Percentiles rank a stretch among this genome's conserved stretches.
Evolutionary conservation across 2,797 vertebrate species (phyloP).

Genomic region (Hemitrygon akajei): DNA sequence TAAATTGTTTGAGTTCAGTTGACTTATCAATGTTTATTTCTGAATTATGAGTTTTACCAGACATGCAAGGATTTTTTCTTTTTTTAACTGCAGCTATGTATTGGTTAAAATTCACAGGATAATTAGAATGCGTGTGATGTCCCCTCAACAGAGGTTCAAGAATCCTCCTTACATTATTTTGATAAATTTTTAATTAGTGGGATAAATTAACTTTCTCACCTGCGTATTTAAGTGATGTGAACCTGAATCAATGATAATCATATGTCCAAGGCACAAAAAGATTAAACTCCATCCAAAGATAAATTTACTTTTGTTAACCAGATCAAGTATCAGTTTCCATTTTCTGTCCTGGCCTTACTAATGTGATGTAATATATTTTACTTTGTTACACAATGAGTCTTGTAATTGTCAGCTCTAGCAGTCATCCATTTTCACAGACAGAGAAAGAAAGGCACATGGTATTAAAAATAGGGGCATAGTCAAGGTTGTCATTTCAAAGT

Average conservation of each 20-base stretch:
- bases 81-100: not conserved
- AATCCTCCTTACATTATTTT: not conserved
- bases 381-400: not conserved
- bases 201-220: not conserved
- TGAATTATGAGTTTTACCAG: conserved; percentile 19
- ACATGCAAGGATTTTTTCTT: too few species aligned
- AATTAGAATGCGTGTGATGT: not conserved
- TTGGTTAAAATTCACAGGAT: not conserved
- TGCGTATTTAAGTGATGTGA: not conserved
- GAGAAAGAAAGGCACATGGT: too few species aligned
- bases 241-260: not conserved
- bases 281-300: not conserved
- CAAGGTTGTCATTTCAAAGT: too few species aligned
- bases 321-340: not conserved
- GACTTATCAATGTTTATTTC: conserved; percentile 11
- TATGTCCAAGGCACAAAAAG: not conserved
- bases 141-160: not conserved
- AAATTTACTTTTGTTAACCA: not conserved
- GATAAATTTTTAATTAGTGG: not conserved
- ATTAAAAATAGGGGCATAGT: too few species aligned
- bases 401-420: not conserved
- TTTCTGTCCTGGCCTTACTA: not conserved
- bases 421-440: too few species aligned
- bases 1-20: not conserved
- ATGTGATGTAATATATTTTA: not conserved